Base-by-base conservation (phyloP, 2,113 vertebrate genomes). In the Gymnocephalus cernua region DNA sequence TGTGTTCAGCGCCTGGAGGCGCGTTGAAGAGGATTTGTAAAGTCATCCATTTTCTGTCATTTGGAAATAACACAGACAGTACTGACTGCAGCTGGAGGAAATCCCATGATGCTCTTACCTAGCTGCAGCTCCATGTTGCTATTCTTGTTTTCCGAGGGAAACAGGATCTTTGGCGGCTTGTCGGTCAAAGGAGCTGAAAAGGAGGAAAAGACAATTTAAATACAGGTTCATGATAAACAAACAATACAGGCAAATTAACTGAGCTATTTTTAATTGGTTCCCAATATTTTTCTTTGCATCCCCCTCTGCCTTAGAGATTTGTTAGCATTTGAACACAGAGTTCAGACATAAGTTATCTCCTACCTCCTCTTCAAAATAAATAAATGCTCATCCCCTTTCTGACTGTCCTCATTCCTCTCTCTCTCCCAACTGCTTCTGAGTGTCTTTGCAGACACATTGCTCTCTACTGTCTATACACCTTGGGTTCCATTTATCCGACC, bases 111-210 rank as follows among this genome's bases (percentile, higher is more conserved):
- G 82, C 74, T 86, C 97, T 98, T 95, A 98, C 97, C 97, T 91
- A 98, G 94, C 88, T 98, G 97, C 16, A 96, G 95, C 95, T 98
- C 97, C 92, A 98, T 97, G 92, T 95, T 90, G 90, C 93, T 98
- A 87, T 97, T 93, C 93, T 97, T 98, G 95, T 93, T 97, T 95
- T 98, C 97, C 73, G 95, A 88, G 61, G 97, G 97, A 78, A 97
- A 96, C 90, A 98, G 95, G 93, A 98, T 96, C 93, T 97, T 98
- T 83, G 97, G 97, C 80, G 97, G 97, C 87, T 97, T 97, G 95
- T 98, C 97, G 87, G 97, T 98, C 90, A 98, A 90, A 87, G 97
- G 97, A 25, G 97, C 97, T 98, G 95, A 87, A 97, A 96, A 87
- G 88, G 29, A 90, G 72, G 76, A 88, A 74, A 74, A 74, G 47